A percentile compares a stretch with the other conserved stretches of the same genome.
phyloP scores from a whole-genome alignment of 2,797 vertebrate species.

The Acanthiza pusilla region DNA sequence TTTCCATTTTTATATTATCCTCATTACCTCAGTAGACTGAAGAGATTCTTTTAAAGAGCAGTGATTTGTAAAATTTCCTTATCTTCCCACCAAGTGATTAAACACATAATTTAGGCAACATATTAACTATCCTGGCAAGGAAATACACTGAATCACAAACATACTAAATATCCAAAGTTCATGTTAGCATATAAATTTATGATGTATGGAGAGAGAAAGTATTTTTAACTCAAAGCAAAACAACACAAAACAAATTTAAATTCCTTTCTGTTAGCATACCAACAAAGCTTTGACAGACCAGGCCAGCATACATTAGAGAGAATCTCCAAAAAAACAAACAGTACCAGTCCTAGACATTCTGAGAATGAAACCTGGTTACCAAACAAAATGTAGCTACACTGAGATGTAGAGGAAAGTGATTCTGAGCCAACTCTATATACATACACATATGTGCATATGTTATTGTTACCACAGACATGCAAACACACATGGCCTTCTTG shows the following conservation, averaged over 20 bases:
- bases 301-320: neutral
- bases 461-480: neutral
- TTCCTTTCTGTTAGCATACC: neutral
- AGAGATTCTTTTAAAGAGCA: neutral
- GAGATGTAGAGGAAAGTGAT: neutral
- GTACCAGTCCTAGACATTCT: neutral
- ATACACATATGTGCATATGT: accelerated
- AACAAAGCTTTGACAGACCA: neutral
- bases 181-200: neutral
- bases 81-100: neutral
- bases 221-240: neutral
- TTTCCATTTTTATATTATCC: neutral
- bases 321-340: neutral
- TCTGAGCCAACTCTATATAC: neutral
- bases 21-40: neutral
- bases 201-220: neutral
- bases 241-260: neutral
- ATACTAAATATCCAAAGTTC: neutral
- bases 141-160: neutral
- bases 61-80: neutral
- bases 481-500: neutral
- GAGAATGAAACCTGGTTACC: neutral
- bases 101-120: neutral
- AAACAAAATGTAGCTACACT: neutral
- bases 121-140: neutral